Evolutionary conservation across 1,140 invertebrate genomes (phyloP).

Genomic region (Megalonaias nervosa): DNA sequence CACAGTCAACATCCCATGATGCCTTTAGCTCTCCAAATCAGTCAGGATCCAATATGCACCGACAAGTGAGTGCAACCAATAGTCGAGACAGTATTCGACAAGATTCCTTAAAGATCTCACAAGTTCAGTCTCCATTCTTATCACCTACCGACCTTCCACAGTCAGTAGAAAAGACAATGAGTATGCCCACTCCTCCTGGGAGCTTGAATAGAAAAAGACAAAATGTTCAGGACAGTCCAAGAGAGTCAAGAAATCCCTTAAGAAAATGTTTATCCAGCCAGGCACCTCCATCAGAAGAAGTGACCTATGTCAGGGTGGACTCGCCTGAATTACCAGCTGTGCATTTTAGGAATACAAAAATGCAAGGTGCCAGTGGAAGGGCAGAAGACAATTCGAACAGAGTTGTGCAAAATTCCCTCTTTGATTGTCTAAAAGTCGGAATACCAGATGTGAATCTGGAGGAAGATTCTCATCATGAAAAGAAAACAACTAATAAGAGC

Average conservation of each 20-base stretch:
- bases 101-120: slow-evolving; percentile 18
- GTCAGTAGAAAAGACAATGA: slow-evolving; percentile 30
- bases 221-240: slow-evolving; percentile 55
- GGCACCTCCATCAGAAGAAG: slow-evolving; percentile 49
- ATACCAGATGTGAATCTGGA: slow-evolving; percentile 13
- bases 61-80: slow-evolving; percentile 21
- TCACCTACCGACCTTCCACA: too few species aligned
- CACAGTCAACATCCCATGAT: slow-evolving; percentile 27
- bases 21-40: slow-evolving; percentile 14
- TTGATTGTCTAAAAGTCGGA: slow-evolving; percentile 57
- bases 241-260: slow-evolving; percentile 42
- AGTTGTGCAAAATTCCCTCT: slow-evolving; percentile 57
- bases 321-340: slow-evolving; percentile 65
- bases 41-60: slow-evolving; percentile 12
- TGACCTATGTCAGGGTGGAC: slow-evolving; percentile 44
- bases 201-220: slow-evolving; percentile 59
- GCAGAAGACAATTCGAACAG: slow-evolving; percentile 25
- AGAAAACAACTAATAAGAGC: slow-evolving; percentile 1
- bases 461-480: slow-evolving; percentile 11
- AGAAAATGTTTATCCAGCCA: slow-evolving; percentile 55
- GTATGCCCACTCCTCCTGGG: slow-evolving; percentile 57
- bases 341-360: slow-evolving; percentile 66
- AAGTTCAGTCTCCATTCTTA: too few species aligned
- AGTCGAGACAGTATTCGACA: slow-evolving; percentile 20
- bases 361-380: slow-evolving; percentile 34